Conservation (phyloP, 2,113 vertebrate genomes). For the Pelecanoides urinatrix region DNA sequence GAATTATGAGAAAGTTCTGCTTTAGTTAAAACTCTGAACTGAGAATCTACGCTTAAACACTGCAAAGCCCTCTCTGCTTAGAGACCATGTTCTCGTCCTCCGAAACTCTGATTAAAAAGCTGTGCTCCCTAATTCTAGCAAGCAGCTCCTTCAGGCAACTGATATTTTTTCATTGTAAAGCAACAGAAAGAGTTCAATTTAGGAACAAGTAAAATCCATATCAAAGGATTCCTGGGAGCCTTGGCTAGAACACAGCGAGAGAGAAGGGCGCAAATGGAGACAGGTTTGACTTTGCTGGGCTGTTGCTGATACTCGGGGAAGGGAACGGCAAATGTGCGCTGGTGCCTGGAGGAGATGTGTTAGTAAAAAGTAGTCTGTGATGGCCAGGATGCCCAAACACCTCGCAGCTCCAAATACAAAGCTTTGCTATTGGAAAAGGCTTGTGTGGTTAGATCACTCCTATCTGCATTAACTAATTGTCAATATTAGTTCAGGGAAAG, state of each 20-base stretch:
- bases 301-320: rapidly evolving
- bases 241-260: background rate
- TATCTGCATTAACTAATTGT: too few relatives aligned
- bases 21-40: background rate
- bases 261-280: background rate
- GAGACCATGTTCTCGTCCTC: rapidly evolving
- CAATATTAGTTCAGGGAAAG: background rate
- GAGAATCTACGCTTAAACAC: background rate
- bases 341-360: background rate
- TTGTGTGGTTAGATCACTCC: rapidly evolving
- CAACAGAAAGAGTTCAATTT: background rate
- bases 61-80: background rate
- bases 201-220: background rate
- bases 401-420: background rate
- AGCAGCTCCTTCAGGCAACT: background rate
- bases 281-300: background rate
- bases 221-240: background rate
- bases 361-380: background rate
- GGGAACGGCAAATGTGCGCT: rapidly evolving
- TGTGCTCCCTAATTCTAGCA: background rate
- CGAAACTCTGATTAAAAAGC: background rate
- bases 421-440: rapidly evolving
- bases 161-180: background rate
- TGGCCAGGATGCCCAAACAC: rapidly evolving
- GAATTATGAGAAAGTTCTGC: too few relatives aligned